Percentiles rank a stretch among this genome's conserved stretches.
Evolutionary conservation across 2,888 invertebrate species (phyloP).

Genomic region (Cacoxenus indagator): DNA sequence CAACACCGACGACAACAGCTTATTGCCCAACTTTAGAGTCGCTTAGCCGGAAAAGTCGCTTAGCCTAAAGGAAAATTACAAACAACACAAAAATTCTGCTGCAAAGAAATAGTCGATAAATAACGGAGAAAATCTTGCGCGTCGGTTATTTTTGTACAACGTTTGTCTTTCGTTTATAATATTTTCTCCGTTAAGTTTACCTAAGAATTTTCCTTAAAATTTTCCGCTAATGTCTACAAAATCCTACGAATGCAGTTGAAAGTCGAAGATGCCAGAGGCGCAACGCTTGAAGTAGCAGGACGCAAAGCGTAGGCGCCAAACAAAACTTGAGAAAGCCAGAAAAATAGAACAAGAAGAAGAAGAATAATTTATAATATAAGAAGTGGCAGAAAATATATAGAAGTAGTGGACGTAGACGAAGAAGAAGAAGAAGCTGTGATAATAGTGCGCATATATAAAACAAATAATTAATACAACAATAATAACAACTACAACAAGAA

Average conservation of each 20-base stretch:
- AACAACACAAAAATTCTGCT: background rate
- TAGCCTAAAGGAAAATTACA: background rate
- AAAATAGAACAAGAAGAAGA: background rate
- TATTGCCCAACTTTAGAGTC: background rate
- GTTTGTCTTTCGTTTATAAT: background rate
- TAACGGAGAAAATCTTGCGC: background rate
- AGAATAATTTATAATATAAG: no score
- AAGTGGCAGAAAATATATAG: background rate
- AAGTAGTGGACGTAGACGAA: background rate
- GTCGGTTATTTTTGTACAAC: background rate
- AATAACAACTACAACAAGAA: constrained; percentile 29
- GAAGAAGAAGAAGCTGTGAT: constrained; percentile 58
- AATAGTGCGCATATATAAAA: constrained; percentile 65
- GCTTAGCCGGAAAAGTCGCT: background rate
- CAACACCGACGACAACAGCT: background rate
- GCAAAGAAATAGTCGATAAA: background rate
- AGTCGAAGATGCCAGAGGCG: no score
- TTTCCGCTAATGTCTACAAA: background rate
- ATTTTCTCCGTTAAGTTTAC: no score
- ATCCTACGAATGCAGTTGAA: no score
- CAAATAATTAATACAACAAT: no score
- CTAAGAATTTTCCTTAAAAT: background rate
- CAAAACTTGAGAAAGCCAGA: no score
- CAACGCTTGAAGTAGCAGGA: no score
- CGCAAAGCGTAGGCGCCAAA: no score